Evolutionary conservation across 2,797 vertebrate genomes (phyloP), one percentile per base, ranked within the genome.

Genomic region (Syndactyla subalaris): DNA sequence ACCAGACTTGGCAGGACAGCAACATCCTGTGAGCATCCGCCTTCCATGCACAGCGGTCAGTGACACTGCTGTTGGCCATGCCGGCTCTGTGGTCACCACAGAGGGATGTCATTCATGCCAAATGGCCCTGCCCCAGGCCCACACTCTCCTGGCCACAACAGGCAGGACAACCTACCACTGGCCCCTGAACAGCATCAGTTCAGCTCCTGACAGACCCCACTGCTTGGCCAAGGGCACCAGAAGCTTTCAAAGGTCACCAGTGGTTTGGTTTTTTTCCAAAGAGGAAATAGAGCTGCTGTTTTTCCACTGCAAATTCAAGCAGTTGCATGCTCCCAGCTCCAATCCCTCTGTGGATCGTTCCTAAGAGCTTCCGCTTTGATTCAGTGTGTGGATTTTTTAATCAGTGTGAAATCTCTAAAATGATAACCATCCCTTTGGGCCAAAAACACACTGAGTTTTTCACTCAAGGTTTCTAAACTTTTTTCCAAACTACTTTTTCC

Each of bases 111-210:
- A 14, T 4, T 83, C 55, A n/a, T 14, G 38, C 27, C 41, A 20
- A 32, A 46, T 70, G 38, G 46, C 19, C 16, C 49, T 13, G n/a
- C 45, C 46, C 62, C 67, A 61, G 13, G 8, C 14, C 61, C 43
- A 10, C 0, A 0, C 30, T 72, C 34, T 49, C 16, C 39, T 23
- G 24, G 16, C 10, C 23, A 10, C 5, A 57, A 57, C n/a, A 43
- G 36, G n/a, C 59, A 9, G 3, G 43, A 86, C n/a, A 68, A 36
- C 32, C 7, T 2, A 4, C 62, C 58, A 36, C 12, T 1, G 0
- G 21, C 32, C 24, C 59, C 30, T 62, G 51, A 49, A 38, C 72
- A 78, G 72, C 66, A 55, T 22, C 41, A 65, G 58, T 63, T 70
- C 71, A 27, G 26, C 71, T 22, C 57, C 52, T n/a, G 24, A 36